These are phyloP conservation scores for Ornithorhynchus anatinus DNA, from an alignment of 2,113 vertebrate species.

Conservation along the genomic window DNA sequence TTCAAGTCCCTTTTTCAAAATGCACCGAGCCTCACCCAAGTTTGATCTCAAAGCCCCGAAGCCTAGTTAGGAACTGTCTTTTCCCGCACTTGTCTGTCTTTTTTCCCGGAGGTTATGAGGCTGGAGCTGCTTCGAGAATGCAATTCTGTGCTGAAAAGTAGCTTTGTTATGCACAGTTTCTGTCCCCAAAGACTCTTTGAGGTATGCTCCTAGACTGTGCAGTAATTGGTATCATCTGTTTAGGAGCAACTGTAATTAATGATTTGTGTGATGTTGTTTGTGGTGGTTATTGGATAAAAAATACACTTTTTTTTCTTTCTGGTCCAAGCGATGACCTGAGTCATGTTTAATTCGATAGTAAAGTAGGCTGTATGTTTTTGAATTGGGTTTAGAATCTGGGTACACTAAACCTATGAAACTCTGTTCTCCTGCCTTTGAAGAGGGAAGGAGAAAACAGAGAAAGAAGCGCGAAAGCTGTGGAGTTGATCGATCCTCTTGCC, in stretches of 20 bases:
- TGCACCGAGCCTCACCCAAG: neutral
- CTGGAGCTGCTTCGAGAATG: constrained; percentile 1
- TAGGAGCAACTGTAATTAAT: neutral
- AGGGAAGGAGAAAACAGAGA: too few species aligned
- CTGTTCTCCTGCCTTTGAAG: too few species aligned
- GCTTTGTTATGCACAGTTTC: neutral
- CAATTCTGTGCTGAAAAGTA: constrained; percentile 21
- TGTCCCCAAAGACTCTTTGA: constrained; percentile 7
- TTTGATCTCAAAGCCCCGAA: neutral
- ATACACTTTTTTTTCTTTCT: constrained; percentile 12
- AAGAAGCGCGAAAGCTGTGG: too few species aligned
- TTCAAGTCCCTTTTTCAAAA: neutral
- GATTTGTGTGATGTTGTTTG: constrained; percentile 7
- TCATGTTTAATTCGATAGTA: constrained; percentile 21
- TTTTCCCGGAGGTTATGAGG: neutral
- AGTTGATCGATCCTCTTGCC: too few species aligned
- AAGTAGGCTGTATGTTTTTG: neutral
- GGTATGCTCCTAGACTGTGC: neutral
- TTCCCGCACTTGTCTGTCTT: neutral
- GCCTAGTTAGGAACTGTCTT: neutral
- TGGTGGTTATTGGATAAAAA: constrained; percentile 16
- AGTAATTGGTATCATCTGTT: neutral
- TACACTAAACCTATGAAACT: too few species aligned
- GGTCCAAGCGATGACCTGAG: constrained; percentile 4
- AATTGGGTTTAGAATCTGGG: constrained; percentile 15